Evolutionary conservation across 2,888 invertebrate genomes (phyloP), one percentile per base, ranked within the genome.

Genomic region (Neuroscelio doddi): DNA sequence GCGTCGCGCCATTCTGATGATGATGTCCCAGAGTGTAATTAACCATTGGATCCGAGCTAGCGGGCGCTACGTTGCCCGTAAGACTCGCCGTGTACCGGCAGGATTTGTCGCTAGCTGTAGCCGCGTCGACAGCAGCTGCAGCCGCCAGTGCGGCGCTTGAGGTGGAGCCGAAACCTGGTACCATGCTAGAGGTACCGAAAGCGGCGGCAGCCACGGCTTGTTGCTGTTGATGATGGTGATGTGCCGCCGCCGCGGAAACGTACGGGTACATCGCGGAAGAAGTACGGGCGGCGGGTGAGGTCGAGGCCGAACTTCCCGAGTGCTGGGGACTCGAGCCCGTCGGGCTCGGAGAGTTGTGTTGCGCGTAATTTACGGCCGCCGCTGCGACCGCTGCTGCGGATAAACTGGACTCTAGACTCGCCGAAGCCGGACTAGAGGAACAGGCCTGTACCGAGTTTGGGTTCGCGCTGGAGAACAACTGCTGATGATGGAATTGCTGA

Each of bases 201-300:
- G 87, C 88, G 9, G 89, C 89, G 34, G 89, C 89, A 51, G 88
- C 88, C 34, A 88, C 89, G 70, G 88, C 88, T 85, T 92, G 91
- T 85, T 91, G 91, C 73, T 86, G 87, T 82, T 92, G 92, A 78
- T 92, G 92, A 75, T 89, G 89, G 79, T 89, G 89, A 73, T 89
- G 89, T 38, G 88, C 88, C 74, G 89, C 88, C 38, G 88, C 88
- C 68, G 89, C 91, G 76, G 93, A 92, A 80, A 95, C 95, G 89
- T 95, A 95, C 1, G 95, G 95, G 86, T 95, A 95, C 95, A 95
- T 95, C 88, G 94, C 92, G 80, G 92, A 89, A 71, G 92, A 86
- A 50, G 83, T 81, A 47, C 86, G 81, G 58, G 85, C 85, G 73
- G 88, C 88, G 56, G 88, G 88, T 82, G 90, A 87, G 73, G 90